These are phyloP conservation scores for Gymnocheta viridis DNA, from an alignment of 2,888 invertebrate species.

Conservation along the genomic window DNA sequence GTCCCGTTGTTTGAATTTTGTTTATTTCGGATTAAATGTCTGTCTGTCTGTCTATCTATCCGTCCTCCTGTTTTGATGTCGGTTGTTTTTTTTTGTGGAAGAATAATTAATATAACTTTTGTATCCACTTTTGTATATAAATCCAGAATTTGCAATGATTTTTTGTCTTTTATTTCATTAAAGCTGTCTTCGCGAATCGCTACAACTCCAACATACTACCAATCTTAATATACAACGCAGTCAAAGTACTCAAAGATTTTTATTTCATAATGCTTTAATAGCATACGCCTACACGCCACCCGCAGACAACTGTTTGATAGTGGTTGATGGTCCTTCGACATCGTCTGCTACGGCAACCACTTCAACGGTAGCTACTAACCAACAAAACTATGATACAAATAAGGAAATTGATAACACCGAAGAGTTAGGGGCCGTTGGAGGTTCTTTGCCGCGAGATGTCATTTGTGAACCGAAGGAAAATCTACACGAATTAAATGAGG, in stretches of 20 bases:
- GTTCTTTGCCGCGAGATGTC: constrained; percentile 55
- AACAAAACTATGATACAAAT: constrained; percentile 76
- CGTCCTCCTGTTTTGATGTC: too few relatives aligned
- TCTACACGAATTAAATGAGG: constrained; percentile 73
- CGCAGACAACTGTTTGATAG: constrained; percentile 33
- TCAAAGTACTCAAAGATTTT: constrained; percentile 82
- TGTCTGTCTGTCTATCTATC: too few relatives aligned
- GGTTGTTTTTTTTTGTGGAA: too few relatives aligned
- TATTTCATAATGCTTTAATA: constrained; percentile 74
- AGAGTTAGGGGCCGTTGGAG: constrained; percentile 69
- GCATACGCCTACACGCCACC: constrained; percentile 67
- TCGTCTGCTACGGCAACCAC: constrained; percentile 25
- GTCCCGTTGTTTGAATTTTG: too few relatives aligned
- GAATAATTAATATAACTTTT: too few relatives aligned
- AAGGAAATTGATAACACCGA: constrained; percentile 76
- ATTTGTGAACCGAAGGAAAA: constrained; percentile 73
- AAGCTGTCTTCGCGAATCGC: constrained; percentile 81
- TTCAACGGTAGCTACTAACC: constrained; percentile 58
- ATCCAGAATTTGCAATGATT: not conserved
- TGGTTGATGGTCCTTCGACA: constrained; percentile 46
- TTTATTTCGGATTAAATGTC: too few relatives aligned
- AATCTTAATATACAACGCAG: constrained; percentile 82
- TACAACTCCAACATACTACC: constrained; percentile 82
- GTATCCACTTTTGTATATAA: not conserved
- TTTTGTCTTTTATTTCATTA: constrained; percentile 25